Evolutionary conservation across 2,797 vertebrate species (phyloP).

Genomic region (Epinephelus coioides): DNA sequence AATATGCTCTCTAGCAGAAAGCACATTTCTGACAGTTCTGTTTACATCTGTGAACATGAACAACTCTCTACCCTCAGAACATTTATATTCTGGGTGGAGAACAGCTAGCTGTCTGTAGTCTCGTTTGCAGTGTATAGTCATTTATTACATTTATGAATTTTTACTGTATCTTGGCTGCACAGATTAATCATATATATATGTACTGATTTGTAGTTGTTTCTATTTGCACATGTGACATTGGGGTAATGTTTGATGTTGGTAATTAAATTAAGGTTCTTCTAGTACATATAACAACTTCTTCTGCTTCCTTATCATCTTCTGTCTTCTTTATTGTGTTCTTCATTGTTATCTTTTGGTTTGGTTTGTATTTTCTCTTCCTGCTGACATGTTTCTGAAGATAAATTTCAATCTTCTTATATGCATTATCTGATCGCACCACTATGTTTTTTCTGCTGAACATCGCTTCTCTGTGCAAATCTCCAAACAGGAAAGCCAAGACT

Average conservation of each 20-base stretch:
- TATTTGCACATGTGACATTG: neutral
- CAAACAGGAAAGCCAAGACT: neutral
- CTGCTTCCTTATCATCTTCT: neutral
- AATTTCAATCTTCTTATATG: slow-evolving; percentile 7
- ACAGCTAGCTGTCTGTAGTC: neutral
- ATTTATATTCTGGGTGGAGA: neutral
- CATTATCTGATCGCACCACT: neutral
- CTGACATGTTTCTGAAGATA: slow-evolving; percentile 1
- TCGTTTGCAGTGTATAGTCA: neutral
- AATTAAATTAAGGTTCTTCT: neutral
- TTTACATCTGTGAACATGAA: slow-evolving; percentile 23
- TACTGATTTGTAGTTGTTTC: neutral
- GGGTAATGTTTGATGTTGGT: neutral
- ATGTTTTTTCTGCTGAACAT: neutral
- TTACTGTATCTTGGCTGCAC: neutral
- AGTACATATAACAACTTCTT: neutral
- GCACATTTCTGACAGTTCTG: slow-evolving; percentile 23
- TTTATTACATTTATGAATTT: neutral
- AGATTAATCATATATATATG: neutral
- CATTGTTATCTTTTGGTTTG: neutral
- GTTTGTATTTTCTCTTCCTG: neutral
- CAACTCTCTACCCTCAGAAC: neutral
- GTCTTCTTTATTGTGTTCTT: neutral
- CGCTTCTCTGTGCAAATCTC: slow-evolving; percentile 16
- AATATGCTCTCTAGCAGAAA: slow-evolving; percentile 17